Base-by-base conservation (phyloP, 2,888 invertebrate species). In the Synergus laeviventris region DNA sequence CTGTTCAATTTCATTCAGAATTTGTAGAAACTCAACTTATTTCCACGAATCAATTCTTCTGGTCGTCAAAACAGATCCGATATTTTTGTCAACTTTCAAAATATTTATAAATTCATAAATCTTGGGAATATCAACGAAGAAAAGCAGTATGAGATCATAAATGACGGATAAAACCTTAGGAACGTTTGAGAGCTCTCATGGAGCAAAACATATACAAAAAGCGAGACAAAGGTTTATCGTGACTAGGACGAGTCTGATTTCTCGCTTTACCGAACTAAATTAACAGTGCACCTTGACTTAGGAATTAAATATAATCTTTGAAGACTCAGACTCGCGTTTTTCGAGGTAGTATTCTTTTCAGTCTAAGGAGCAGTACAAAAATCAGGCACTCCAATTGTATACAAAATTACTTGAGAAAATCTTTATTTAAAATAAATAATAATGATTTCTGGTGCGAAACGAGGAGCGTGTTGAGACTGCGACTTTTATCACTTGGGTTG, bases 1-100 rank as follows among this genome's bases (percentile, higher is more conserved):
- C 45, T 76, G 54, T 5, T 77, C 70, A 79, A 78, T 79, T 81
- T 81, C 81, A 81, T 81, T 79, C 79, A 81, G 81, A 61, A 75
- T 61, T 16, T 31, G 39, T 24, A 54, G 49, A n/a, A 31, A 31
- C 31, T 31, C 45, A 49, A 49, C 24, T 9, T 45, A 21, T 31
- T 45, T 49, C n/a, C 31, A 49, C 31, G 12, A 70, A n/a, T 36
- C 45, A 70, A 66, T 0, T 2, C 45, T 24, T 5, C 16, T 70
- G 49, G 31, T n/a, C 7, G 11, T 42, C 39, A 64, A 0, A 70
- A n/a, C 45, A 49, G 45, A 16, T 70, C 42, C 24, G 45, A 18
- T 18, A 18, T 9, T 18, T 66, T 18, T 66, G 16, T 45, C 45
- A 66, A 42, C 24, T 24, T 24, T 31, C 24, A 42, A 31, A n/a